A percentile compares a stretch with the other conserved stretches of the same genome.
Conservation (phyloP, 2,888 invertebrate genomes). For the Coelinius sp. region DNA sequence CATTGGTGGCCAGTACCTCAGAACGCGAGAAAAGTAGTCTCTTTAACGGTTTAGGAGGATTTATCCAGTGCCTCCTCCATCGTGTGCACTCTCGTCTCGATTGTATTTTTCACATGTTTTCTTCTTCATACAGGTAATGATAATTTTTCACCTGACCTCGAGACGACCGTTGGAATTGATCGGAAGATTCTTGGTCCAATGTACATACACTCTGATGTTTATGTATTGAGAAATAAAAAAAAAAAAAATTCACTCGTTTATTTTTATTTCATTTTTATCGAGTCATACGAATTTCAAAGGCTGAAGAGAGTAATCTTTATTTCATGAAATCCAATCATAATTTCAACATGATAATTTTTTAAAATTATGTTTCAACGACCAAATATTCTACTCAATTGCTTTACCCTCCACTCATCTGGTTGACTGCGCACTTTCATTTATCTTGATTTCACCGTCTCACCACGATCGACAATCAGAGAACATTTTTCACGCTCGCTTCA, state of each 20-base stretch:
- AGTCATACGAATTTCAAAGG: neutral
- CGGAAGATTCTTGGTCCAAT: neutral
- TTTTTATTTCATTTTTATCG: neutral
- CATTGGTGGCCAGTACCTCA: conserved; percentile 24
- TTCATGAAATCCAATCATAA: neutral
- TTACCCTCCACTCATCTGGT: no score
- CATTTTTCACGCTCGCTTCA: neutral
- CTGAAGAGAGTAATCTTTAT: neutral
- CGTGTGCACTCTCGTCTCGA: conserved; percentile 16
- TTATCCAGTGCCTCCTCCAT: conserved; percentile 37
- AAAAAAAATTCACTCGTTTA: neutral
- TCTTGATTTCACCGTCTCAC: neutral
- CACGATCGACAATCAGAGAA: neutral
- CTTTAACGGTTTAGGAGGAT: conserved; percentile 45
- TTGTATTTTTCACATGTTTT: conserved; percentile 13
- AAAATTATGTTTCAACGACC: no score
- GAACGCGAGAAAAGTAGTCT: conserved; percentile 32
- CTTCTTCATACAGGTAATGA: conserved; percentile 14
- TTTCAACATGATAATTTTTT: no score
- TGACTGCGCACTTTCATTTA: neutral
- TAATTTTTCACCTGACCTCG: conserved; percentile 34
- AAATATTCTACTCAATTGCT: neutral
- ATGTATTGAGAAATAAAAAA: neutral
- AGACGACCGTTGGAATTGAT: conserved; percentile 14
- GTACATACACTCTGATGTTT: neutral